phyloP scores from a whole-genome alignment of 2,888 invertebrate genomes.

The Erebia epiphron region DNA sequence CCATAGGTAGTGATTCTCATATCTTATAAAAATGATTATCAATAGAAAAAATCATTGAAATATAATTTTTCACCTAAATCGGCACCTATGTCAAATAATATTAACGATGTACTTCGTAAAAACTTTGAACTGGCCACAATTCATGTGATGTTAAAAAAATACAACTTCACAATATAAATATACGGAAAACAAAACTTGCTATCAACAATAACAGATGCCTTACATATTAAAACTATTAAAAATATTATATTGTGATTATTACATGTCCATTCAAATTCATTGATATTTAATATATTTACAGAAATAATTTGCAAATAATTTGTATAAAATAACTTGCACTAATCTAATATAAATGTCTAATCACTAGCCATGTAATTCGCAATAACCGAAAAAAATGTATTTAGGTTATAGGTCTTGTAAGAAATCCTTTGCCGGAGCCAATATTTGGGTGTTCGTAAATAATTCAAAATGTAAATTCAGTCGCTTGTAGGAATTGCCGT shows the following conservation, averaged over 20 bases:
- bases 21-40: not conserved
- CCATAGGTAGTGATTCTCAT: not conserved
- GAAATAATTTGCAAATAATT: constrained; percentile 51
- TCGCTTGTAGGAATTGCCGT: not conserved
- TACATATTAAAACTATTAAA: constrained; percentile 22
- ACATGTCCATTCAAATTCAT: constrained; percentile 48
- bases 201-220: constrained; percentile 32
- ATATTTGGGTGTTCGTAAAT: not conserved
- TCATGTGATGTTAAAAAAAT: constrained; percentile 29
- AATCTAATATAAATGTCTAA: constrained; percentile 77
- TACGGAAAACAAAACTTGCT: constrained; percentile 24
- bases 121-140: constrained; percentile 19
- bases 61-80: not conserved
- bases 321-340: constrained; percentile 59
- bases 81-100: not conserved
- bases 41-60: not conserved
- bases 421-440: not conserved
- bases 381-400: constrained; percentile 56
- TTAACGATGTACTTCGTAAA: not conserved
- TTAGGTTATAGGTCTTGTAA: constrained; percentile 34
- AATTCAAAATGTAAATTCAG: not conserved
- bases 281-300: constrained; percentile 61
- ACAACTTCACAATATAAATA: constrained; percentile 21
- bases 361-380: constrained; percentile 82
- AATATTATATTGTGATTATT: constrained; percentile 50